Base-by-base conservation (phyloP, 1,140 invertebrate species). In the Akabosia matsudoensis region DNA sequence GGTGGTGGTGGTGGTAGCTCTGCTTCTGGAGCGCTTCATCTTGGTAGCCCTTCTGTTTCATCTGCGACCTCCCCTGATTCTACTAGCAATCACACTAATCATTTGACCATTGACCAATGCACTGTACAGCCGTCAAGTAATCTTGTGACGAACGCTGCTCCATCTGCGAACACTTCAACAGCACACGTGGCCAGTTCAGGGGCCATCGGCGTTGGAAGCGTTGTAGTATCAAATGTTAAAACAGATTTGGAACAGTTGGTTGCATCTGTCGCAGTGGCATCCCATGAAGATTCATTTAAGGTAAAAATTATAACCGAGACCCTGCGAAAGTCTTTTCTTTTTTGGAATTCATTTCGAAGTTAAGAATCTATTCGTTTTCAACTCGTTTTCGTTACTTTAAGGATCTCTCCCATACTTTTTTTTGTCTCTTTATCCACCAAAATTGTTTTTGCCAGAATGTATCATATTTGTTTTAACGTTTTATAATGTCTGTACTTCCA, bases 211-310 rank as follows among this genome's bases (percentile, higher is more conserved):
- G 54, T 7, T 13, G 54, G 54, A 24, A 61, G 30, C 24, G 61
- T 67, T 7, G 61, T 67, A 67, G 61, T 67, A 30, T 67, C 61
- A 67, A 28, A 67, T 67, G 61, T 67, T 67, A 67, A 67, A 30
- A 30, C 61, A 67, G 61, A 67, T 28, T 30, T 67, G 61, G 61
- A 30, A 30, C 61, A 67, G 26, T 67, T 67, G 61, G 61, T 67
- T 67, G 30, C 61, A 67, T 67, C 61, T 67, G 61, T 31, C 26
- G 28, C 61, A 67, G 28, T 28, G 24, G 61, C 61, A 67, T 28
- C 61, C 28, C n/a, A 24, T 30, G 61, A 67, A 67, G 61, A 67
- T 28, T 30, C 3, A 67, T 4, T 13, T 67, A 67, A 67, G 61
- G 61, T 67, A 67, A 67, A 67, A 7, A 22, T 13, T 61, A 22